Conservation (phyloP, 2,113 vertebrate genomes). For the Cryptomyrus ogoouensis region DNA sequence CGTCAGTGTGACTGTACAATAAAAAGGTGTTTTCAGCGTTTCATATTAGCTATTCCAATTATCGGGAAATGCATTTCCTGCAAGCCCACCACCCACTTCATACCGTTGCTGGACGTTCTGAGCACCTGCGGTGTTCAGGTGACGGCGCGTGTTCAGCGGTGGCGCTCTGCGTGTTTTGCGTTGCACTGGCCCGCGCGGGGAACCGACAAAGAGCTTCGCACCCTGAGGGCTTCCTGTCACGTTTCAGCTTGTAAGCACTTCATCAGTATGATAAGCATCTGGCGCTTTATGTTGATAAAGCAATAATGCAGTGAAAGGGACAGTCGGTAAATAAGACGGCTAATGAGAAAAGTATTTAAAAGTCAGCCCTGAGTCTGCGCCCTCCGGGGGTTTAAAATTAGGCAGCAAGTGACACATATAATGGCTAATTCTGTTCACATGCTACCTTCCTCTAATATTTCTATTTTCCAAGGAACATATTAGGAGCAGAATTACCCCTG, state of each 20-base stretch:
- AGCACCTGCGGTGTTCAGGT: not conserved
- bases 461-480: not conserved
- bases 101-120: not conserved
- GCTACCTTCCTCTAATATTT: not conserved
- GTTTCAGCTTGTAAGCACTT: not conserved
- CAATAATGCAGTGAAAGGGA: not conserved
- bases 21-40: not conserved
- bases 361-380: not conserved
- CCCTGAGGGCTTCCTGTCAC: not conserved
- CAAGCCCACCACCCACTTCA: not conserved
- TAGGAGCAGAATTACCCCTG: not conserved
- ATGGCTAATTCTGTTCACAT: not conserved
- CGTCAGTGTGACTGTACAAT: not conserved
- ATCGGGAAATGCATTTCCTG: not conserved
- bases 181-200: no score
- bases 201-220: not conserved
- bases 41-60: not conserved
- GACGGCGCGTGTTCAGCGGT: not conserved
- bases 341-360: not conserved
- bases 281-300: constrained; percentile 1
- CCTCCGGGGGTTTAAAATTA: not conserved
- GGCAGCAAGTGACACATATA: not conserved
- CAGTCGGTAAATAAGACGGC: not conserved
- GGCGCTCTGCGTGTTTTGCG: not conserved
- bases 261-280: not conserved